Percentiles rank a stretch among this genome's conserved stretches.
These are phyloP conservation scores for Carettochelys insculpta DNA, from an alignment of 2,113 vertebrate species.

Conservation along the genomic window DNA sequence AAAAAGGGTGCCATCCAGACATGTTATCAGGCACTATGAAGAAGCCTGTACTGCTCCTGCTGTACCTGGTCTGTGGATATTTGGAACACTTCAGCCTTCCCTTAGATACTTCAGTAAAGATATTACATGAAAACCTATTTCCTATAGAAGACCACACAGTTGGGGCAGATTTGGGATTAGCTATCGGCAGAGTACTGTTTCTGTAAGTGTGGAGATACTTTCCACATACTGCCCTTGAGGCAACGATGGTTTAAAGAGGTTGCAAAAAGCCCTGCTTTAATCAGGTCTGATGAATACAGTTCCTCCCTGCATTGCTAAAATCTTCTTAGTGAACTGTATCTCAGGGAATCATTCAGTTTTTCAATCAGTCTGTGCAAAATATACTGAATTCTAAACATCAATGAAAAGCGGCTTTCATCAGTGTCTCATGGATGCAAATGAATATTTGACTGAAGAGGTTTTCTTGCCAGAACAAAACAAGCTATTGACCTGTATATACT, in stretches of 20 bases:
- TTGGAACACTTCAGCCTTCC: neutral
- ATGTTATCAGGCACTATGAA: neutral
- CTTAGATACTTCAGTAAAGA: neutral
- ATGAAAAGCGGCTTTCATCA: neutral
- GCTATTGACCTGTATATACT: neutral
- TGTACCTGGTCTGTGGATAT: neutral
- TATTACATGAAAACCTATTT: neutral
- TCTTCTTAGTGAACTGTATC: neutral
- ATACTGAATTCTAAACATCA: neutral
- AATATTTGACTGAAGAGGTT: neutral
- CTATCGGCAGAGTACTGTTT: neutral
- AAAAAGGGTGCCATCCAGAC: neutral
- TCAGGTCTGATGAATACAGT: neutral
- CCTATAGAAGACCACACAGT: neutral
- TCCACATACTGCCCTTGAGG: neutral
- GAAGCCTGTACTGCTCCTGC: neutral
- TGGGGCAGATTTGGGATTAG: neutral
- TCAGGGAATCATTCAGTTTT: neutral
- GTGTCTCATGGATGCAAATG: neutral
- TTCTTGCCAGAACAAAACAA: neutral
- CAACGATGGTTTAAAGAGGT: neutral
- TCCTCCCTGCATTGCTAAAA: neutral
- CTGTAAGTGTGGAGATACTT: neutral
- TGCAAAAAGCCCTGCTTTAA: neutral
- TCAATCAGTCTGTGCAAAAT: neutral